Evolutionary conservation across 2,113 vertebrate genomes (phyloP).

Genomic region (Cephalopterus ornatus): DNA sequence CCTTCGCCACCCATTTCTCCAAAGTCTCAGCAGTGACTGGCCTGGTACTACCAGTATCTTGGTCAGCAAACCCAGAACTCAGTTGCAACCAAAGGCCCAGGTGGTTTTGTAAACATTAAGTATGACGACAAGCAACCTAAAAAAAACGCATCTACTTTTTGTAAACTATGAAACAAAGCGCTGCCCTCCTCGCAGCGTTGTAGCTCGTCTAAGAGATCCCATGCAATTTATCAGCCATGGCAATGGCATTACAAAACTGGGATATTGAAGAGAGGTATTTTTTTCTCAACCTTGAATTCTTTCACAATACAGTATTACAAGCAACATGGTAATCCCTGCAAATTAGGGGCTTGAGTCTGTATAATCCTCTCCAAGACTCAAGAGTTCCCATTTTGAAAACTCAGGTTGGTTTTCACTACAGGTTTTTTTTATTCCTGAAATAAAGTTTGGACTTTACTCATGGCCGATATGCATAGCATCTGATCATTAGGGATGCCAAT

Average conservation of each 20-base stretch:
- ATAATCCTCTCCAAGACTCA: not conserved
- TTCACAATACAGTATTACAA: not conserved
- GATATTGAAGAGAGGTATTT: not conserved
- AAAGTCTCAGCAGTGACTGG: not conserved
- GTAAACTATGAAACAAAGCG: not conserved
- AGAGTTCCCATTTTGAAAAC: not conserved
- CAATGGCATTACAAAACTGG: not conserved
- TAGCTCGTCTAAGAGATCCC: not conserved
- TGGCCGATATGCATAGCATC: not conserved
- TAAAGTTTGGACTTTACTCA: not conserved
- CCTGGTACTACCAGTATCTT: not conserved
- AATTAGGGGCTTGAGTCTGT: not conserved
- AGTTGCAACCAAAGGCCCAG: not conserved
- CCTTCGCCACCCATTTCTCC: not conserved
- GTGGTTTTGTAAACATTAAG: not conserved
- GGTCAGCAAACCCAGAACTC: not conserved
- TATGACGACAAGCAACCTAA: not conserved
- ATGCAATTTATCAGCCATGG: not conserved
- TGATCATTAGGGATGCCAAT: accelerated
- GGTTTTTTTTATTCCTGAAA: no score
- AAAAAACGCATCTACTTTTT: not conserved
- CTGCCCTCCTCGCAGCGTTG: not conserved
- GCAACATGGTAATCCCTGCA: not conserved
- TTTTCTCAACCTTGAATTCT: not conserved
- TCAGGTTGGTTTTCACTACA: not conserved